A percentile compares a stretch with the other conserved stretches of the same genome.
These are phyloP conservation scores for Camponotus floridanus DNA, from an alignment of 1,140 invertebrate species.

Conservation along the genomic window DNA sequence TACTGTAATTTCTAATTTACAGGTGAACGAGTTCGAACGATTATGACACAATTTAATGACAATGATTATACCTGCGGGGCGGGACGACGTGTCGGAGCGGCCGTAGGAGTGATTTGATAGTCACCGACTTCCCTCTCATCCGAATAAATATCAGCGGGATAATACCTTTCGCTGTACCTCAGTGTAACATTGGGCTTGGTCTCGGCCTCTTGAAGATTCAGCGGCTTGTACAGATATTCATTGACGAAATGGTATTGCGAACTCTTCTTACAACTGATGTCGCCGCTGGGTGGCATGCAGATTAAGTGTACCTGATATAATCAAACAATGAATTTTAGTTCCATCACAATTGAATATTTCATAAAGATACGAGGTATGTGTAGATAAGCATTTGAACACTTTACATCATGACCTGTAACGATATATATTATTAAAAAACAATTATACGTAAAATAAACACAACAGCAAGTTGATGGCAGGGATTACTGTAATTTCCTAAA, in stretches of 20 bases:
- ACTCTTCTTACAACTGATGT: slow-evolving; percentile 96
- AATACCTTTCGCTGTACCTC: slow-evolving; percentile 94
- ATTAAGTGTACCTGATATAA: slow-evolving; percentile 92
- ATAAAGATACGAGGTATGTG: no score
- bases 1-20: neutral
- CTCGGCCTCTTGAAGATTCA: slow-evolving; percentile 93
- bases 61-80: slow-evolving; percentile 67
- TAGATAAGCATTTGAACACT: no score
- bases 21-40: neutral
- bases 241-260: slow-evolving; percentile 97
- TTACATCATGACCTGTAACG: no score
- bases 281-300: slow-evolving; percentile 95
- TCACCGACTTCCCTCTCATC: slow-evolving; percentile 89
- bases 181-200: slow-evolving; percentile 93
- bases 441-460: no score
- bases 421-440: no score
- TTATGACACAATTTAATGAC: neutral
- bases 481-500: no score
- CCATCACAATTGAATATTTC: no score
- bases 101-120: slow-evolving; percentile 82
- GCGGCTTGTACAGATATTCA: slow-evolving; percentile 95
- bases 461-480: no score
- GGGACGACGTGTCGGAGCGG: slow-evolving; percentile 78
- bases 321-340: neutral
- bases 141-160: slow-evolving; percentile 91